Conservation (phyloP, 1,140 invertebrate species). For the Drosophila repletoides region DNA sequence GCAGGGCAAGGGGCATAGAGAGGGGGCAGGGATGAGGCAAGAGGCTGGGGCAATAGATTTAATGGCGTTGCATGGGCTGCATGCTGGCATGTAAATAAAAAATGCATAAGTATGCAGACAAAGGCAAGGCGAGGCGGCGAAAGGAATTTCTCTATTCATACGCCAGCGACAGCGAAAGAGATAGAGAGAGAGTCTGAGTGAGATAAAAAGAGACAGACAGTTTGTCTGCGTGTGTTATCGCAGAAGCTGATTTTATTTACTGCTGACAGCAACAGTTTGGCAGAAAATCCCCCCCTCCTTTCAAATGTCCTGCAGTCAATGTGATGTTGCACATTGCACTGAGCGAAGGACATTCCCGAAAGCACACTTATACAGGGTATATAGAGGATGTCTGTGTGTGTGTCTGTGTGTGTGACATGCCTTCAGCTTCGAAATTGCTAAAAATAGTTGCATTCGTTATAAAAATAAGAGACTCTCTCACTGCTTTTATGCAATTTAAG, state of each 20-base stretch:
- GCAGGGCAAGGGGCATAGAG: not conserved
- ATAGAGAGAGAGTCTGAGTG: not conserved
- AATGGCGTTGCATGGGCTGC: conserved; percentile 33
- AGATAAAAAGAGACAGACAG: conserved; percentile 3
- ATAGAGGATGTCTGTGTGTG: not conserved
- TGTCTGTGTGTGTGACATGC: not conserved
- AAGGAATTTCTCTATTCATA: conserved; percentile 12
- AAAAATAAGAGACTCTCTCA: conserved; percentile 57
- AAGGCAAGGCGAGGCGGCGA: not conserved
- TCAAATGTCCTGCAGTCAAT: not conserved
- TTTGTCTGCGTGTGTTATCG: conserved; percentile 31
- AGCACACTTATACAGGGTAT: conserved; percentile 16
- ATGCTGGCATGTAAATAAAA: conserved; percentile 48
- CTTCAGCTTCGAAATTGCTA: not conserved
- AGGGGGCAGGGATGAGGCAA: too few relatives aligned
- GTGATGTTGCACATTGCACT: conserved; percentile 39
- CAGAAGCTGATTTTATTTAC: conserved; percentile 72
- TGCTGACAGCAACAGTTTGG: conserved; percentile 70
- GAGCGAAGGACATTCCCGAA: conserved; percentile 65
- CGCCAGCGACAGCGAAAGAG: not conserved
- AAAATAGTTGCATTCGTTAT: conserved; percentile 45
- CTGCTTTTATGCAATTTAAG: conserved; percentile 56
- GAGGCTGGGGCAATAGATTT: conserved; percentile 44
- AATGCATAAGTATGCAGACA: conserved; percentile 38
- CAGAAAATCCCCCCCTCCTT: conserved; percentile 1